phyloP scores from a whole-genome alignment of 1,140 invertebrate species.

The Euwallacea similis region DNA sequence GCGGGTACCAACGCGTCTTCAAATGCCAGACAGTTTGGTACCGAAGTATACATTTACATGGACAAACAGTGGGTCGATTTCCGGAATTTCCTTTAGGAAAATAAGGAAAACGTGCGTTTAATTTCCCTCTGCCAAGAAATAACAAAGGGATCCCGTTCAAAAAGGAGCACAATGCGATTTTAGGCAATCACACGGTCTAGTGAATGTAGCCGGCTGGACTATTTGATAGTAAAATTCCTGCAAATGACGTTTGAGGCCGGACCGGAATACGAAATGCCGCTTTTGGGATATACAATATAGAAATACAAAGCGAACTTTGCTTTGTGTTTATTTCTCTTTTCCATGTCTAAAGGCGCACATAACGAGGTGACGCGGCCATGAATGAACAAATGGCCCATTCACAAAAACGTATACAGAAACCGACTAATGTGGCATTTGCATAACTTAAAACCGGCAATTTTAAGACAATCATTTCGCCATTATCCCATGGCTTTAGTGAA shows the following conservation, averaged over 20 bases:
- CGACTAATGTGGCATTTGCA: slow-evolving; percentile 14
- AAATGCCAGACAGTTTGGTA: too few species aligned
- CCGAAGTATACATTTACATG: slow-evolving; percentile 6
- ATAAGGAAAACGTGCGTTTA: slow-evolving; percentile 28
- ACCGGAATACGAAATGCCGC: slow-evolving; percentile 30
- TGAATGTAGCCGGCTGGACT: slow-evolving; percentile 43
- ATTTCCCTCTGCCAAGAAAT: slow-evolving; percentile 28
- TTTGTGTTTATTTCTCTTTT: too few species aligned
- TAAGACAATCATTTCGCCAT: slow-evolving; percentile 31
- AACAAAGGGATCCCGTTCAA: slow-evolving; percentile 32
- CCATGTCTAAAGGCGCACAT: too few species aligned
- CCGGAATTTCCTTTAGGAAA: slow-evolving; percentile 26
- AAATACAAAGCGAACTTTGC: too few species aligned
- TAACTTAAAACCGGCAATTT: slow-evolving; percentile 28
- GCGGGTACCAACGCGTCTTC: too few species aligned
- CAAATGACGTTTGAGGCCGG: slow-evolving; percentile 47
- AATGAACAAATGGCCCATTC: background rate
- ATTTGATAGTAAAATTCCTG: slow-evolving; percentile 54
- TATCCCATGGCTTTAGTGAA: slow-evolving; percentile 30
- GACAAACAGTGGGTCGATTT: background rate
- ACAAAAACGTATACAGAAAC: too few species aligned
- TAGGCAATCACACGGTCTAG: slow-evolving; percentile 51
- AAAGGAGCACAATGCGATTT: slow-evolving; percentile 48
- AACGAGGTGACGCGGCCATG: too few species aligned
- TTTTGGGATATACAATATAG: too few species aligned